Base-by-base conservation (phyloP, 2,113 vertebrate species). In the Cettia cetti region DNA sequence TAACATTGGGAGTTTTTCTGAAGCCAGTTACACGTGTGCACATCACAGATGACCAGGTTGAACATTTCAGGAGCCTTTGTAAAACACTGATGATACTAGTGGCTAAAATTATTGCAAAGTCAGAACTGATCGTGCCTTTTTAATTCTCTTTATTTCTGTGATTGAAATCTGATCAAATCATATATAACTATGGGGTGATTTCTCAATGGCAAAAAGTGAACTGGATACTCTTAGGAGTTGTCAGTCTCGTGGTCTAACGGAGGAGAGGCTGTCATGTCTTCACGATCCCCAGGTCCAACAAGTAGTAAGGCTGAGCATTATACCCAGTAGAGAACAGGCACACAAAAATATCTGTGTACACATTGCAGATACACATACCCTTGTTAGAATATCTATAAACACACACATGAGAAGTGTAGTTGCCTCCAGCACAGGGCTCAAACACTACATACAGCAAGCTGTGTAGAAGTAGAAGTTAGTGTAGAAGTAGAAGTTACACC, bases 401-500 rank as follows among this genome's bases (percentile, higher is more conserved):
- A 39, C 18, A 39, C 22, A 27, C 4, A 19, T 9, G 7, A 13
- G 33, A 24, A 13, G 12, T 4, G 3, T 7, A 19, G 7, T 2
- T 44, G 52, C 18, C 16, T 66, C 11, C 37, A 63, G 37, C 27
- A 64, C 24, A 42, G 49, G 35, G 35, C 30, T 90, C 24, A 33
- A 39, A n/a, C 20, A 9, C 22, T 20, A 31, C 37, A 65, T 20
- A 31, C 37, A 65, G 24, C 22, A 80, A 28, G 9, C 11, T 64
- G 26, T 39, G 40, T 19, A 39, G 49, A 40, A 40, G 39, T 40
- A 40, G 39, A 24, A 86, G 8, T 60, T 17, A 33, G 26, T 39
- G 40, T 19, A 39, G 49, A 40, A 40, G 39, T 40, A 40, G 39
- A 24, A 86, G 8, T 60, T 17, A 33, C 2, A 9, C 12, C 22